Evolutionary conservation across 2,888 invertebrate genomes (phyloP).

Genomic region (Hesperia comma): DNA sequence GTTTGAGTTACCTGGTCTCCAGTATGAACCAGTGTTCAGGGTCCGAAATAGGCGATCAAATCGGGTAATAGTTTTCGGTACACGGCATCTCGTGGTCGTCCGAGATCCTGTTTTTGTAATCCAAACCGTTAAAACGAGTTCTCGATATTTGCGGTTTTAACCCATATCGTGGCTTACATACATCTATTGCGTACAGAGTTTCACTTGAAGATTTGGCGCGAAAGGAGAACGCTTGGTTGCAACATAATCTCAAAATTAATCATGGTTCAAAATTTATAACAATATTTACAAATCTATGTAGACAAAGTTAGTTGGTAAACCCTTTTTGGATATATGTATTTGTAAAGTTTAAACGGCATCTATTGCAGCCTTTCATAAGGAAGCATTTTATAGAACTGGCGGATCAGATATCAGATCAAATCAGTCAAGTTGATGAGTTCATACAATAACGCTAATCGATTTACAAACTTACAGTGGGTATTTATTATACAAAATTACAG

Average conservation of each 20-base stretch:
- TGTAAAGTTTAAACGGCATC: too few relatives aligned
- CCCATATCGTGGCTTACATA: constrained; percentile 33
- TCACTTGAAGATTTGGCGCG: constrained; percentile 35
- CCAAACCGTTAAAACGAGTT: constrained; percentile 37
- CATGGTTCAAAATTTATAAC: background rate
- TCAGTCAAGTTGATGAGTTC: background rate
- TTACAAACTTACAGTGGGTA: too few relatives aligned
- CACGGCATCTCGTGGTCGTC: constrained; percentile 15
- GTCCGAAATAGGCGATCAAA: constrained; percentile 32
- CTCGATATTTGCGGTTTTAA: constrained; percentile 35
- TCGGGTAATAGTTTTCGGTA: constrained; percentile 32
- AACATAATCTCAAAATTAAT: constrained; percentile 4
- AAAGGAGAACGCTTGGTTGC: constrained; percentile 30
- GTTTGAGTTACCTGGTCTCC: constrained; percentile 38
- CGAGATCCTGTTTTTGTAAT: constrained; percentile 36
- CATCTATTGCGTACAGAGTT: constrained; percentile 26
- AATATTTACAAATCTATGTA: background rate
- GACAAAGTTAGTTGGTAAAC: too few relatives aligned
- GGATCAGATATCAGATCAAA: background rate
- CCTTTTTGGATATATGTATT: too few relatives aligned
- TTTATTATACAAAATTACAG: background rate
- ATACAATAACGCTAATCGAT: background rate
- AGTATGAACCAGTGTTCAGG: constrained; percentile 32
- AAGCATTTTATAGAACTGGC: too few relatives aligned
- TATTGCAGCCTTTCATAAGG: too few relatives aligned